Evolutionary conservation across 2,888 invertebrate genomes (phyloP).

Genomic region (Barypeithes pellucidus): DNA sequence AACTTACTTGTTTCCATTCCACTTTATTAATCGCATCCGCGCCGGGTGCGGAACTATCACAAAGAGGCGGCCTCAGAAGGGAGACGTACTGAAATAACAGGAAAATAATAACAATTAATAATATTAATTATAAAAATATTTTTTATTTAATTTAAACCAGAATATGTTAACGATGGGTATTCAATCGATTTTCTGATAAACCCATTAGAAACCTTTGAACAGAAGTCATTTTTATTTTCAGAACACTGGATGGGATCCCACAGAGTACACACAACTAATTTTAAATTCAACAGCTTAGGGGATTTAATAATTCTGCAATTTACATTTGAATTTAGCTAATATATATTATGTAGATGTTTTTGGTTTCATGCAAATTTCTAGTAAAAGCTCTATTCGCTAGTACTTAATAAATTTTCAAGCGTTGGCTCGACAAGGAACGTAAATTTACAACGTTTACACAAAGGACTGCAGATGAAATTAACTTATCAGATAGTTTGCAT

Average conservation of each 20-base stretch:
- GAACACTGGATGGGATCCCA: too few relatives aligned
- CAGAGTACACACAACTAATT: too few relatives aligned
- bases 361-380: background rate
- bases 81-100: slow-evolving; percentile 84
- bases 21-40: slow-evolving; percentile 84
- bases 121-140: background rate
- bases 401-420: slow-evolving; percentile 1
- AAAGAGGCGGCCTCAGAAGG: slow-evolving; percentile 86
- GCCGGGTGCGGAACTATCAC: slow-evolving; percentile 77
- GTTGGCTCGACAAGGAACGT: slow-evolving; percentile 13
- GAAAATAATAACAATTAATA: background rate
- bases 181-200: too few relatives aligned
- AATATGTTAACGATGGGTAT: too few relatives aligned
- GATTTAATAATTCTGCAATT: too few relatives aligned
- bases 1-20: slow-evolving; percentile 90
- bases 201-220: too few relatives aligned
- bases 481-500: background rate
- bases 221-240: too few relatives aligned
- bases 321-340: too few relatives aligned
- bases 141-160: too few relatives aligned
- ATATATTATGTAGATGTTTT: background rate
- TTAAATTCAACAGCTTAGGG: too few relatives aligned
- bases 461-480: background rate
- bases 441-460: background rate
- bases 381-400: background rate